Evolutionary conservation across 2,888 invertebrate genomes (phyloP), one percentile per base, ranked within the genome.

Genomic region (Volucella zonaria): DNA sequence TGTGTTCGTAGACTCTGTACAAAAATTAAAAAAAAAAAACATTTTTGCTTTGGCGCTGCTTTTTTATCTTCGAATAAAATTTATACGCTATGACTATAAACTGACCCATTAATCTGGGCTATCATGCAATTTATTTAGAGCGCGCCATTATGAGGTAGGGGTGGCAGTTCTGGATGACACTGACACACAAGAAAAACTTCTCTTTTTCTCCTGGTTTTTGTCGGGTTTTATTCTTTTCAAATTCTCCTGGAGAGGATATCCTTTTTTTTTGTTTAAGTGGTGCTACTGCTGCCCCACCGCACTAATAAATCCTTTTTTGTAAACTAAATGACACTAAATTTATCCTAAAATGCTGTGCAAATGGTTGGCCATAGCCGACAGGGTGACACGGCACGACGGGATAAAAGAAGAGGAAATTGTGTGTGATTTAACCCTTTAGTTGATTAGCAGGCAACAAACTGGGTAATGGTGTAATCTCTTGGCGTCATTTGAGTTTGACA

Each of bases 81-180:
- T n/a, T 78, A 62, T 58, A 59, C 12, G 66, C 54, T 66, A 45
- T 66, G 64, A 67, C 64, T 76, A 71, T 85, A 85, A 85, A 80
- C 71, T 66, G 71, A 70, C 76, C 59, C 75, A 79, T 79, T 71
- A 85, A 85, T 85, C 80, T 71, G 70, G 12, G 51, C 56, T 76
- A 80, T 71, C 83, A 68, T 85, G 79, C 80, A 80, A 85, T 85
- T 71, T 85, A 85, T 85, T 66, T 66, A 64, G 76, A 70, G 67
- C 80, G 51, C 75, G 51, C 75, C 56, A 76, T 83, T 76, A 83
- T 83, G 80, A 83, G 83, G 79, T 83, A 8, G 18, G 23, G 54
- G 56, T 10, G 8, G 31, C 2, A 18, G 10, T 38, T 23, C 54
- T 49, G 59, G 61, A 12, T 49, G 82, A 74, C 62, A 78, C 45